phyloP scores from a whole-genome alignment of 2,797 vertebrate species.

The Nannoperca australis region DNA sequence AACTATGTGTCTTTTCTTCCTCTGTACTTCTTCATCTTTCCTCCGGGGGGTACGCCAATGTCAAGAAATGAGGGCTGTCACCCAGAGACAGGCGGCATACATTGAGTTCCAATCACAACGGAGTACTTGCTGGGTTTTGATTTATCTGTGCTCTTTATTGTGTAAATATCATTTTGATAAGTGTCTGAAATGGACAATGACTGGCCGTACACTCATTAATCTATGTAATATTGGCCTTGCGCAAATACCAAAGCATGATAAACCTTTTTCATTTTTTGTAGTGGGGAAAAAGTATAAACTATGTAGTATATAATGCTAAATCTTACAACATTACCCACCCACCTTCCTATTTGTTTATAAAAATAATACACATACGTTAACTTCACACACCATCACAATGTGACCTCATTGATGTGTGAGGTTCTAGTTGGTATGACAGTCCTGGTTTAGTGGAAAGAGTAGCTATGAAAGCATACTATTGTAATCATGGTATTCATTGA shows the following conservation, averaged over 20 bases:
- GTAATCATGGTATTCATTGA: not conserved
- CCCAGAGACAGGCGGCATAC: conserved; percentile 63
- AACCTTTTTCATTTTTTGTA: not conserved
- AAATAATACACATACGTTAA: not conserved
- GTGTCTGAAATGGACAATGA: not conserved
- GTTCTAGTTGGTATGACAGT: not conserved
- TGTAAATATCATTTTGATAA: conserved; percentile 29
- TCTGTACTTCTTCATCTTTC: conserved; percentile 56
- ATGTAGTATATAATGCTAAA: not conserved
- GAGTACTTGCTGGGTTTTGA: conserved; percentile 46
- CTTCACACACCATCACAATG: not conserved
- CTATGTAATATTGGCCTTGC: not conserved
- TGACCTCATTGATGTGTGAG: conserved; percentile 8
- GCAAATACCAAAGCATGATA: not conserved
- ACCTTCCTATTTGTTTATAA: not conserved
- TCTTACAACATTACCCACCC: not conserved
- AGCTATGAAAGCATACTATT: not conserved
- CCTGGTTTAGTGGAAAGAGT: not conserved
- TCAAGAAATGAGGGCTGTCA: conserved; percentile 72
- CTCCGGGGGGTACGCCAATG: conserved; percentile 46
- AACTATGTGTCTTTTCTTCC: conserved; percentile 65
- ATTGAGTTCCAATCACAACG: conserved; percentile 67
- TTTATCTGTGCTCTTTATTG: conserved; percentile 28
- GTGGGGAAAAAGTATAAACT: not conserved
- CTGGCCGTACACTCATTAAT: not conserved